Conservation (phyloP, 2,888 invertebrate genomes). For the Cosmia trapezina region DNA sequence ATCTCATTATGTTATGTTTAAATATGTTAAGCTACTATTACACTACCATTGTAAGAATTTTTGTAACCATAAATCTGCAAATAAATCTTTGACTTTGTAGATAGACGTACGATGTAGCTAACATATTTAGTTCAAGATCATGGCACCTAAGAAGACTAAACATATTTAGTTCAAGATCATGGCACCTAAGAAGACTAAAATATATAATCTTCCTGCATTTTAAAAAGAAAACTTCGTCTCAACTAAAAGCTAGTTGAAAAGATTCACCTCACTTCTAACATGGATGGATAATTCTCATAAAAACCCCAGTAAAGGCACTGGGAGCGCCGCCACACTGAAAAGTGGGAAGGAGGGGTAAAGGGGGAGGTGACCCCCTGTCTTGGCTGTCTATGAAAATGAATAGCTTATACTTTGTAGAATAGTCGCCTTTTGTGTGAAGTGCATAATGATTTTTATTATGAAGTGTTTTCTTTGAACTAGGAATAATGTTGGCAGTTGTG, state of each 20-base stretch:
- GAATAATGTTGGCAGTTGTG: constrained; percentile 9
- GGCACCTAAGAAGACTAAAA: too few relatives aligned
- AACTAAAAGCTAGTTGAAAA: constrained; percentile 35
- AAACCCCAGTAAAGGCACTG: constrained; percentile 39
- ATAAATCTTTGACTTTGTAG: too few relatives aligned
- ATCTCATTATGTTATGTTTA: too few relatives aligned
- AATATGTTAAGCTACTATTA: too few relatives aligned
- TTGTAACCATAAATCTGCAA: too few relatives aligned
- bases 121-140: too few relatives aligned
- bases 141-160: too few relatives aligned
- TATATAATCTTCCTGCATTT: background rate
- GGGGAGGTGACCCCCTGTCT: constrained; percentile 11
- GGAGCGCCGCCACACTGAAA: constrained; percentile 34
- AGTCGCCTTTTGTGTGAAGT: constrained; percentile 38
- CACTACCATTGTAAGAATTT: too few relatives aligned
- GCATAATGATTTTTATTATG: constrained; percentile 42
- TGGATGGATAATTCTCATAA: constrained; percentile 37
- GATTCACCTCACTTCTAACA: constrained; percentile 36
- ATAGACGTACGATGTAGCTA: background rate
- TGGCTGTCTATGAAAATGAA: constrained; percentile 55
- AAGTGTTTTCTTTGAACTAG: constrained; percentile 34
- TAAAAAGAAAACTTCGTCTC: constrained; percentile 8
- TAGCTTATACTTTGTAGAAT: constrained; percentile 42
- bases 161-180: too few relatives aligned
- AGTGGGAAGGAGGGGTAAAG: constrained; percentile 3